Conservation (phyloP, 2,888 invertebrate genomes). For the Erannis defoliaria region DNA sequence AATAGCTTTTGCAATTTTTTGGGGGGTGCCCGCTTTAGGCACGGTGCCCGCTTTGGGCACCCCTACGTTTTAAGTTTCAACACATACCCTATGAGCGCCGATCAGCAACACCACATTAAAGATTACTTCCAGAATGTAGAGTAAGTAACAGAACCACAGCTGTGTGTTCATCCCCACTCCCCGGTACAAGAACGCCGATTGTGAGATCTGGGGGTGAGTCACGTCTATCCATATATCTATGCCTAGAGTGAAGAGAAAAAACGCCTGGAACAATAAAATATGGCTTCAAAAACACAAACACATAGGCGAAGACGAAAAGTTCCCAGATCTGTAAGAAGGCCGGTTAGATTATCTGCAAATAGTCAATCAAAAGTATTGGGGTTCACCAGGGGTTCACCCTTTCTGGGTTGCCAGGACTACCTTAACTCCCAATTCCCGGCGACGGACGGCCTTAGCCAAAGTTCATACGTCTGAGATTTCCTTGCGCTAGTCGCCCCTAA, state of each 20-base stretch:
- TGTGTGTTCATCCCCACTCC: constrained; percentile 44
- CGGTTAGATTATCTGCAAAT: no score
- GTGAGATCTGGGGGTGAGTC: neutral
- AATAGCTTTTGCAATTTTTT: no score
- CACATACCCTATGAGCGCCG: constrained; percentile 60
- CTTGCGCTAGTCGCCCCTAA: no score
- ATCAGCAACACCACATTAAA: constrained; percentile 51
- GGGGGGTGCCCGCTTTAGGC: neutral
- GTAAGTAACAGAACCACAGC: constrained; percentile 44
- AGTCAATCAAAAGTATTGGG: no score
- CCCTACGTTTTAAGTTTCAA: neutral
- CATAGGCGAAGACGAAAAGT: no score
- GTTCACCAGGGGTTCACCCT: no score
- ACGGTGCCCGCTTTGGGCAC: neutral
- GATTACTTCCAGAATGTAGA: constrained; percentile 47
- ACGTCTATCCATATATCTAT: constrained; percentile 29
- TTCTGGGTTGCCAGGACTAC: no score
- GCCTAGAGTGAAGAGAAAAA: constrained; percentile 13
- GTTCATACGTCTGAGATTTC: no score
- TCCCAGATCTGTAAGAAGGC: no score
- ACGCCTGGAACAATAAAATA: constrained; percentile 25
- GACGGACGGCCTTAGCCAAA: no score
- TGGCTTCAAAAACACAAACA: no score
- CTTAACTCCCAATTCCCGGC: no score
- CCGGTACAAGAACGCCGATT: constrained; percentile 39